These are phyloP conservation scores for Petrocephalus microphthalmus DNA, from an alignment of 2,113 vertebrate genomes.

Conservation along the genomic window DNA sequence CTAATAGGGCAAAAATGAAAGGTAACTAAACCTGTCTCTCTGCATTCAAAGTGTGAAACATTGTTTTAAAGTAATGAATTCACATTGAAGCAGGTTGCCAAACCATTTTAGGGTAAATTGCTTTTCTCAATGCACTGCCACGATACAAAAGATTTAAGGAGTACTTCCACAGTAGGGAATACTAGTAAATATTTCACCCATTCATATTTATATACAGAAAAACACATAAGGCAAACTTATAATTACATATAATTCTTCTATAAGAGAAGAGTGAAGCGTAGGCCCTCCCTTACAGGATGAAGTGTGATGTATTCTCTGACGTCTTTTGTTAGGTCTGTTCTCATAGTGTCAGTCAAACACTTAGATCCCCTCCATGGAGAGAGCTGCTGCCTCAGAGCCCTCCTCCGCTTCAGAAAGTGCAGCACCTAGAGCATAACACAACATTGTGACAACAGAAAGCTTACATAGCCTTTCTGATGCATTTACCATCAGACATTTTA, in stretches of 20 bases:
- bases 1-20: conserved; percentile 32
- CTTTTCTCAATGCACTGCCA: neutral
- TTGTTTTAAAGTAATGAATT: neutral
- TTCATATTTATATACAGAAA: neutral
- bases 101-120: neutral
- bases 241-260: too few species aligned
- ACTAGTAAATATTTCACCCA: neutral
- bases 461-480: neutral
- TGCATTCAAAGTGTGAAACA: neutral
- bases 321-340: conserved; percentile 68
- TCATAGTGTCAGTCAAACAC: conserved; percentile 68
- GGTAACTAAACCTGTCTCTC: conserved; percentile 9
- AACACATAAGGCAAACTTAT: neutral
- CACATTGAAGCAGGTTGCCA: neutral
- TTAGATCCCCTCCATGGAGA: conserved; percentile 62
- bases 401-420: conserved; percentile 66
- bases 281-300: conserved; percentile 62
- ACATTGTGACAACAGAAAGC: neutral
- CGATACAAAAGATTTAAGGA: neutral
- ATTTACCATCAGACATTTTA: neutral
- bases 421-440: conserved; percentile 56
- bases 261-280: neutral
- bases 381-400: conserved; percentile 46
- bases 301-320: conserved; percentile 71
- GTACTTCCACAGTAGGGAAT: neutral